A percentile compares a stretch with the other conserved stretches of the same genome.
Evolutionary conservation across 2,888 invertebrate genomes (phyloP).

Genomic region (Agonum fuliginosum): DNA sequence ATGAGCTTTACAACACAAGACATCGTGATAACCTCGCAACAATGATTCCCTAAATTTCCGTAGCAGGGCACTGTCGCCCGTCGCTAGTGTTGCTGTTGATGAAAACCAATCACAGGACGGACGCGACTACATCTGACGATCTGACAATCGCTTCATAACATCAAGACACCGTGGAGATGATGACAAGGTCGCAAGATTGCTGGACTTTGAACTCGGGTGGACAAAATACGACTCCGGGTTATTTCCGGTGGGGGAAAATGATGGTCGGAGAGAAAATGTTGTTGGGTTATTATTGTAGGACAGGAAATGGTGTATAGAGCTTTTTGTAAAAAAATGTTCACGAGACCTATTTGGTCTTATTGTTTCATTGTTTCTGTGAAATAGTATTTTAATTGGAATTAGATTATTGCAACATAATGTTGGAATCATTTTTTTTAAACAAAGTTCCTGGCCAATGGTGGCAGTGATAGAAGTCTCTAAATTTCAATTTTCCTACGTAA

Average conservation of each 20-base stretch:
- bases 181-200: slow-evolving; percentile 35
- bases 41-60: slow-evolving; percentile 34
- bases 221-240: slow-evolving; percentile 24
- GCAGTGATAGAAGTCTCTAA: no score
- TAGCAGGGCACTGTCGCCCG: neutral
- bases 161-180: slow-evolving; percentile 26
- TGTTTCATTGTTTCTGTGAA: no score
- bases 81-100: slow-evolving; percentile 23
- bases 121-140: slow-evolving; percentile 27
- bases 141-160: slow-evolving; percentile 43
- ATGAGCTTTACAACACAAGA: neutral
- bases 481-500: no score
- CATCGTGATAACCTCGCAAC: slow-evolving; percentile 25
- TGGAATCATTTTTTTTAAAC: no score
- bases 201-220: slow-evolving; percentile 11
- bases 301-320: neutral
- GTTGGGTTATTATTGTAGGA: neutral
- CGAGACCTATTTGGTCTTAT: no score
- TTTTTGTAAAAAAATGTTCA: no score
- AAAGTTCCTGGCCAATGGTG: no score
- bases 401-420: no score
- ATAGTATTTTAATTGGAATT: no score
- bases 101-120: slow-evolving; percentile 41
- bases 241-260: slow-evolving; percentile 19
- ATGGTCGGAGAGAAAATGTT: slow-evolving; percentile 18